A percentile compares a stretch with the other conserved stretches of the same genome.
These are phyloP conservation scores for Chelon labrosus DNA, from an alignment of 2,797 vertebrate genomes.

Conservation along the genomic window DNA sequence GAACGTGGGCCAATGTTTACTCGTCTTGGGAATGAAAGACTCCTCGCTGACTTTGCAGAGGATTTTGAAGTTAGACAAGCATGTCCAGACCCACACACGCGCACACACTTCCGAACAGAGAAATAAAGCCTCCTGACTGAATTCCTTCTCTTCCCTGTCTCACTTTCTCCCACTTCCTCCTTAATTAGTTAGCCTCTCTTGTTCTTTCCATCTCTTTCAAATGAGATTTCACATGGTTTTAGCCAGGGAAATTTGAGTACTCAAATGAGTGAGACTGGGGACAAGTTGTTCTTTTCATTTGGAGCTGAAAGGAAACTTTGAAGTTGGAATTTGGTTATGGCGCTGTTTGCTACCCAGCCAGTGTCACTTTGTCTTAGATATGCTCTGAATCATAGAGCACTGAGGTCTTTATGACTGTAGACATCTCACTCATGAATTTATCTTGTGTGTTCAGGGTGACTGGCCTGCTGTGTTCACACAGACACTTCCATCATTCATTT, in stretches of 20 bases:
- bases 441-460: slow-evolving; percentile 3
- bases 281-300: slow-evolving; percentile 26
- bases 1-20: slow-evolving; percentile 55
- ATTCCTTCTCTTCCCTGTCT: slow-evolving; percentile 35
- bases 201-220: slow-evolving; percentile 49
- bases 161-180: slow-evolving; percentile 43
- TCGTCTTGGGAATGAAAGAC: slow-evolving; percentile 63
- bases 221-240: slow-evolving; percentile 42
- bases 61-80: slow-evolving; percentile 66
- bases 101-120: slow-evolving; percentile 9
- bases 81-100: slow-evolving; percentile 29
- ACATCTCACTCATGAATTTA: slow-evolving; percentile 1
- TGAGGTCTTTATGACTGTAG: slow-evolving; percentile 8
- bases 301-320: slow-evolving; percentile 20
- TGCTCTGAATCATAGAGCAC: slow-evolving; percentile 1
- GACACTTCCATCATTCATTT: neutral
- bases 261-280: slow-evolving; percentile 21
- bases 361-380: neutral
- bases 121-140: slow-evolving; percentile 44
- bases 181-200: slow-evolving; percentile 56
- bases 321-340: slow-evolving; percentile 6
- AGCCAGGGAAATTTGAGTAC: slow-evolving; percentile 4
- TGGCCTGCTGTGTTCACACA: neutral
- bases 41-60: slow-evolving; percentile 57
- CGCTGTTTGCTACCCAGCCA: slow-evolving; percentile 12